A percentile compares a stretch with the other conserved stretches of the same genome.
These are phyloP conservation scores for Acromyrmex charruanus DNA, from an alignment of 1,140 invertebrate genomes.

Conservation along the genomic window DNA sequence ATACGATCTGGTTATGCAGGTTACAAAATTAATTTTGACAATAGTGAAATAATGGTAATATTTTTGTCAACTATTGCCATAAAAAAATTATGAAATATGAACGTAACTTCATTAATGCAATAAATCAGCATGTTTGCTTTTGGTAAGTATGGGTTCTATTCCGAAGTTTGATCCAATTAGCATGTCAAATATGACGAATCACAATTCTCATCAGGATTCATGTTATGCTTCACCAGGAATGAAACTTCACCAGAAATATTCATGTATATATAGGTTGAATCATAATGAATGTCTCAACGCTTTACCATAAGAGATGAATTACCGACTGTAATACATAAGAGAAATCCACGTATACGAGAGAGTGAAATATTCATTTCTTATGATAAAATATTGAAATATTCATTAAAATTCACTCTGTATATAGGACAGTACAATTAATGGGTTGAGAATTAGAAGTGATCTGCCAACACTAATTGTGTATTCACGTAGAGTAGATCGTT, in stretches of 20 bases:
- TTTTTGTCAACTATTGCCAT: background rate
- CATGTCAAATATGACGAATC: conserved; percentile 41
- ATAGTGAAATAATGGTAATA: background rate
- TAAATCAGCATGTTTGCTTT: conserved; percentile 43
- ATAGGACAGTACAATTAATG: background rate
- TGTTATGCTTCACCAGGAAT: conserved; percentile 32
- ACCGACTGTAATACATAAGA: too few relatives aligned
- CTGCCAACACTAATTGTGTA: background rate
- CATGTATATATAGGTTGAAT: background rate
- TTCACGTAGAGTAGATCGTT: background rate
- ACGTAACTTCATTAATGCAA: conserved; percentile 11
- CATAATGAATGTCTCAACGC: too few relatives aligned
- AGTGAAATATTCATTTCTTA: too few relatives aligned
- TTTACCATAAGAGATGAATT: too few relatives aligned
- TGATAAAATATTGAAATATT: too few relatives aligned
- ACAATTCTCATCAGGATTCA: conserved; percentile 12
- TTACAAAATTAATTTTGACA: too few relatives aligned
- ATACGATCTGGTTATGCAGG: too few relatives aligned
- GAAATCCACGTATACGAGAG: too few relatives aligned
- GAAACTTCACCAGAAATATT: conserved; percentile 16
- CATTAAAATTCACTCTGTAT: too few relatives aligned
- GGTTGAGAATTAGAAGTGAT: conserved; percentile 40
- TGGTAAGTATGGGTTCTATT: background rate
- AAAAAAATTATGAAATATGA: background rate
- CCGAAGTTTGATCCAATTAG: conserved; percentile 11